phyloP scores from a whole-genome alignment of 2,113 vertebrate genomes.

The Heterotis niloticus region DNA sequence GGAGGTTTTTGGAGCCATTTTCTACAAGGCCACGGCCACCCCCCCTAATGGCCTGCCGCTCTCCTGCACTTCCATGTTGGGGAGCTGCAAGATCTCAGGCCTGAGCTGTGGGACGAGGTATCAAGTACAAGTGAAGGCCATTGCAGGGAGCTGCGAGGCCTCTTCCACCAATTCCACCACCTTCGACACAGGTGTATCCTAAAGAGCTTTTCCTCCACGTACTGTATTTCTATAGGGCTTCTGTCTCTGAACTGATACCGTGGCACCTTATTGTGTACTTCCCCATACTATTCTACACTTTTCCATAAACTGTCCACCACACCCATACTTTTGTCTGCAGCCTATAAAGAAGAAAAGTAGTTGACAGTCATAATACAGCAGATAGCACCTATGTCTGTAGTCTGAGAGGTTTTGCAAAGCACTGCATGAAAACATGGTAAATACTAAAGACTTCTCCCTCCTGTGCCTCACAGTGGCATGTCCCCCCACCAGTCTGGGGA shows the following conservation, averaged over 20 bases:
- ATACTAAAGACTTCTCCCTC: background rate
- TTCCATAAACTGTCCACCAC: background rate
- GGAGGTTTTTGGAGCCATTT: slow-evolving; percentile 46
- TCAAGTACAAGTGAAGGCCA: slow-evolving; percentile 40
- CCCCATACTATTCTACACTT: slow-evolving; percentile 37
- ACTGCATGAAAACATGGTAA: slow-evolving; percentile 32
- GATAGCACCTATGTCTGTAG: background rate
- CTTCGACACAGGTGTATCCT: slow-evolving; percentile 58
- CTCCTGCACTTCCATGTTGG: slow-evolving; percentile 49
- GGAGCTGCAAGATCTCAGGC: slow-evolving; percentile 50
- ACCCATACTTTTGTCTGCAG: slow-evolving; percentile 21
- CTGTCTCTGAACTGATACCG: slow-evolving; percentile 11
- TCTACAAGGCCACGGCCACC: slow-evolving; percentile 53
- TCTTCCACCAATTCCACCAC: slow-evolving; percentile 31
- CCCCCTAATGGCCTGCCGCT: slow-evolving; percentile 27
- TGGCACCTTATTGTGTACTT: slow-evolving; percentile 30
- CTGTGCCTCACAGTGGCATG: slow-evolving; percentile 56
- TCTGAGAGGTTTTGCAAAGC: background rate
- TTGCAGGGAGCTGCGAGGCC: slow-evolving; percentile 51
- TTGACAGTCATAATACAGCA: slow-evolving; percentile 13
- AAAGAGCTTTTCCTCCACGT: background rate
- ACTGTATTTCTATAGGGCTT: background rate
- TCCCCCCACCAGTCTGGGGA: slow-evolving; percentile 44
- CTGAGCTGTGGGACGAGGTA: slow-evolving; percentile 58
- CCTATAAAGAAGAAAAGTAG: background rate